Conservation (phyloP, 2,113 vertebrate genomes). For the Passer montanus region DNA sequence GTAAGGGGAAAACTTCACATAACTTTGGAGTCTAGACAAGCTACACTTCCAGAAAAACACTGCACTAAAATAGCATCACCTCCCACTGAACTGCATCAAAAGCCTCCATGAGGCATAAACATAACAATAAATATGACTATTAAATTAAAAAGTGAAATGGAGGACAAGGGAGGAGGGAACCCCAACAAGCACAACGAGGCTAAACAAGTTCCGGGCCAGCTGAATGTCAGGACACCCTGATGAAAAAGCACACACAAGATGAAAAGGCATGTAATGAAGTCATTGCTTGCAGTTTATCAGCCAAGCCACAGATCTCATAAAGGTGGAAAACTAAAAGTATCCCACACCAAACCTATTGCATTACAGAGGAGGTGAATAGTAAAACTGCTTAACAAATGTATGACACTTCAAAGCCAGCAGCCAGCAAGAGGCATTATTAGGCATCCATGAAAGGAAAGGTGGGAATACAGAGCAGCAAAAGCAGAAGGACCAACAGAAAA, state of each 20-base stretch:
- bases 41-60: neutral
- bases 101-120: neutral
- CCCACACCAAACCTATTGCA: neutral
- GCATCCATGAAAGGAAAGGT: neutral
- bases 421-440: neutral
- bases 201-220: neutral
- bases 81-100: neutral
- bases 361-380: neutral
- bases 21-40: neutral
- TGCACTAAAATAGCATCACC: neutral
- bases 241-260: neutral
- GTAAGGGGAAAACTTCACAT: neutral
- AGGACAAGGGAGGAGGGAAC: neutral
- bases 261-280: neutral
- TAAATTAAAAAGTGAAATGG: neutral
- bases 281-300: neutral
- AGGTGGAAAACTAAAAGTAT: neutral
- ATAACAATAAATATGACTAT: neutral
- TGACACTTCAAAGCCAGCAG: neutral
- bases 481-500: neutral
- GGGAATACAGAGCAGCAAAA: neutral
- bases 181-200: neutral
- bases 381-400: neutral
- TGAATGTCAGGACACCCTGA: neutral
- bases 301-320: neutral